Percentiles rank a stretch among this genome's conserved stretches.
Evolutionary conservation across 2,888 invertebrate genomes (phyloP).

Genomic region (Eledone cirrhosa): DNA sequence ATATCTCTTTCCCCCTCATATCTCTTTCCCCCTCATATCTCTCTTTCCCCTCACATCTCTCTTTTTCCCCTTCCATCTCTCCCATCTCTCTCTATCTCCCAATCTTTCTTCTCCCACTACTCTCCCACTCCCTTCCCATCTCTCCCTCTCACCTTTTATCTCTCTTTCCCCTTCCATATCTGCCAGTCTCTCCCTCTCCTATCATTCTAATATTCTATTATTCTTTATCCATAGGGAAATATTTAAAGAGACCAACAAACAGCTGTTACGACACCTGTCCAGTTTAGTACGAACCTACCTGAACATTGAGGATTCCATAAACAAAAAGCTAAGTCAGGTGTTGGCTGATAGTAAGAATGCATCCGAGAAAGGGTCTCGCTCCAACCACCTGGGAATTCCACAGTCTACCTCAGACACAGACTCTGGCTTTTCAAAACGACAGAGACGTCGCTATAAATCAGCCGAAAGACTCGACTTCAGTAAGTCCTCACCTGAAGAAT

Average conservation of each 20-base stretch:
- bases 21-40: no score
- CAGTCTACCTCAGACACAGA: neutral
- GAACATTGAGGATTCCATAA: conserved; percentile 59
- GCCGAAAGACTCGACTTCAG: neutral
- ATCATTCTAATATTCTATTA: neutral
- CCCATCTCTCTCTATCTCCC: no score
- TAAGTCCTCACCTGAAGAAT: neutral
- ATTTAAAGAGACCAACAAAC: conserved; percentile 55
- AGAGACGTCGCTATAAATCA: neutral
- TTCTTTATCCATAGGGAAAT: conserved; percentile 45
- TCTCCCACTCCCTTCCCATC: no score
- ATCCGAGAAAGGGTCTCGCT: neutral
- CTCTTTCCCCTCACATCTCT: no score
- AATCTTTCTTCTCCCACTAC: no score
- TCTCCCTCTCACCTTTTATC: no score
- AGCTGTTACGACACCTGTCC: conserved; percentile 57
- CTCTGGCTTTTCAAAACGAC: neutral
- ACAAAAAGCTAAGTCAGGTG: conserved; percentile 48
- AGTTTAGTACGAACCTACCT: conserved; percentile 59
- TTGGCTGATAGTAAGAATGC: conserved; percentile 34
- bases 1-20: no score
- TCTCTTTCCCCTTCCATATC: no score
- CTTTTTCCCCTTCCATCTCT: no score
- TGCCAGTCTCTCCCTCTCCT: no score
- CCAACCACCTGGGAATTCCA: neutral